Conservation (phyloP, 2,113 vertebrate genomes). For the Cavia porcellus region DNA sequence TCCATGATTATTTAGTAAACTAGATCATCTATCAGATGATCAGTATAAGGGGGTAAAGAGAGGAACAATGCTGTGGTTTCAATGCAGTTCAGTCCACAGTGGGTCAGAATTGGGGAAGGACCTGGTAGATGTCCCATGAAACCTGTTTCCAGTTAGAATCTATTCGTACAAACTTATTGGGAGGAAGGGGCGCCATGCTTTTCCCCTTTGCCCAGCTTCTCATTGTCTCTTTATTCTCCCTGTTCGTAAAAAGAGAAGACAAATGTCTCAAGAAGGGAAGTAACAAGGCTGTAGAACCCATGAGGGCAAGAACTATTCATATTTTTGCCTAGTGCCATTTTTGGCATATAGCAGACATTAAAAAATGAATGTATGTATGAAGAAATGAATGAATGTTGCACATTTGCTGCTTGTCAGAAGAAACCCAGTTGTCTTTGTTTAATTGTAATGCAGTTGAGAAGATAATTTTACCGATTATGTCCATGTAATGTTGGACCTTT, state of each 20-base stretch:
- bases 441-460: conserved; percentile 35
- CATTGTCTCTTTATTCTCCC: background rate
- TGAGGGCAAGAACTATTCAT: background rate
- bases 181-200: background rate
- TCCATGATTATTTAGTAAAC: background rate
- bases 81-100: background rate
- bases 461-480: conserved; percentile 7
- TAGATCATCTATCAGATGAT: background rate
- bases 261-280: background rate
- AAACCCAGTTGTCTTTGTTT: conserved; percentile 30
- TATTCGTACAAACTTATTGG: conserved; percentile 20
- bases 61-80: background rate
- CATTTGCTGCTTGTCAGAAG: conserved; percentile 14
- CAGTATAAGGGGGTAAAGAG: background rate
- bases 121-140: background rate
- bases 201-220: background rate
- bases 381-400: background rate
- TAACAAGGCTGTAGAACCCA: background rate
- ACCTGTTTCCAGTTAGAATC: background rate
- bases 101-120: background rate
- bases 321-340: background rate
- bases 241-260: background rate
- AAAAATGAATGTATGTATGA: too few species aligned
- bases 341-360: background rate
- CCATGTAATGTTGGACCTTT: background rate